Percentiles rank a stretch among this genome's conserved stretches.
phyloP scores from a whole-genome alignment of 2,797 vertebrate species.

The Mus spretus region DNA sequence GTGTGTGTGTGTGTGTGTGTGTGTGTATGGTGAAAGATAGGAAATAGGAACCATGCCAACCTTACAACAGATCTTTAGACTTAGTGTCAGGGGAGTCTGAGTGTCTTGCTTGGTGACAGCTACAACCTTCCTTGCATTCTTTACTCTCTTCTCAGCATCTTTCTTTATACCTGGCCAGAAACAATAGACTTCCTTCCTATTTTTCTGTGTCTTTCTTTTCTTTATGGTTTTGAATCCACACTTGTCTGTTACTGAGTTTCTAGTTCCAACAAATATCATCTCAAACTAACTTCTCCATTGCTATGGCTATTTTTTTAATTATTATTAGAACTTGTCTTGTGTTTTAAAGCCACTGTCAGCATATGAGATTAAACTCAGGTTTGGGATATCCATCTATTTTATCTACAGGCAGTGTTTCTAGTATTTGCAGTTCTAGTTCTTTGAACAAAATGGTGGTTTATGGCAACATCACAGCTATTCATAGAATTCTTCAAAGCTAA shows the following conservation, averaged over 20 bases:
- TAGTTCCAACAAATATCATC: neutral
- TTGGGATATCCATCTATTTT: neutral
- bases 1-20: neutral
- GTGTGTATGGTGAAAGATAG: neutral
- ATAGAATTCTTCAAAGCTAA: constrained; percentile 36
- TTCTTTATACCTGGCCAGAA: constrained; percentile 42
- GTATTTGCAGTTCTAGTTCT: neutral
- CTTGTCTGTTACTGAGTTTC: constrained; percentile 24
- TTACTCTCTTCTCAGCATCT: neutral
- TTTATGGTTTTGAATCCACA: neutral
- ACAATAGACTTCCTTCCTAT: neutral
- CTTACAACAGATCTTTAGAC: neutral
- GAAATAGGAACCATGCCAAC: neutral
- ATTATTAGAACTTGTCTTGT: constrained; percentile 29
- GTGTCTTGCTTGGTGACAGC: neutral
- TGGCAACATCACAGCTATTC: constrained; percentile 54
- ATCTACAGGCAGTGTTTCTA: neutral
- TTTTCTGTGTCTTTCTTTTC: constrained; percentile 35
- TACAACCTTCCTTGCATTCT: neutral
- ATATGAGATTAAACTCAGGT: neutral
- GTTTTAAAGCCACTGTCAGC: constrained; percentile 58
- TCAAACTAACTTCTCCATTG: neutral
- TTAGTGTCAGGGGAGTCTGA: neutral
- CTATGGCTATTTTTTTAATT: neutral
- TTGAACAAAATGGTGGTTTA: constrained; percentile 15